These are phyloP conservation scores for Eubucco bourcierii DNA, from an alignment of 2,113 vertebrate genomes.

Conservation along the genomic window DNA sequence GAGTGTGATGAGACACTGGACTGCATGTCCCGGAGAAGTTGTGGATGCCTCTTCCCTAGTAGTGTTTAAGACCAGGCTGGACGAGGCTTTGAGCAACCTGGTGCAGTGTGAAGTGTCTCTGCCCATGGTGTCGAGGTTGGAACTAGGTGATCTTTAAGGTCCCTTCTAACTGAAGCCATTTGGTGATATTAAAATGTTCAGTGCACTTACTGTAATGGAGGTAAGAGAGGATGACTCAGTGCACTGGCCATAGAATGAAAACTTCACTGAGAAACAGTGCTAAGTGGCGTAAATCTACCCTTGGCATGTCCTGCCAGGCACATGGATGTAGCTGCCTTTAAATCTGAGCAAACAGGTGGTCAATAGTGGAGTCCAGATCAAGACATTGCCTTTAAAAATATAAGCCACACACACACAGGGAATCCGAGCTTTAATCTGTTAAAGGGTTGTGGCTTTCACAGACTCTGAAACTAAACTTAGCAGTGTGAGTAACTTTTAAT, in stretches of 20 bases:
- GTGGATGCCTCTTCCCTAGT: too few relatives aligned
- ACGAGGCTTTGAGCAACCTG: too few relatives aligned
- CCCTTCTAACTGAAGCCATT: too few relatives aligned
- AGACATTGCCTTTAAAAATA: neutral
- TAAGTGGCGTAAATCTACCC: neutral
- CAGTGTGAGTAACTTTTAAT: neutral
- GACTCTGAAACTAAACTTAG: neutral
- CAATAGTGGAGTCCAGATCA: neutral
- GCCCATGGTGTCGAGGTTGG: too few relatives aligned
- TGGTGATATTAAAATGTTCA: neutral
- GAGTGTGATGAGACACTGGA: too few relatives aligned
- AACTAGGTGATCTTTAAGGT: too few relatives aligned
- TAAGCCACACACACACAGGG: fast-evolving
- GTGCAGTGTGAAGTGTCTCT: too few relatives aligned
- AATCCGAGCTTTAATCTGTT: neutral
- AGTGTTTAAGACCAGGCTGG: too few relatives aligned
- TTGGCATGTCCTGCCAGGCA: neutral
- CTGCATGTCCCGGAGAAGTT: too few relatives aligned
- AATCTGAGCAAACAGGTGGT: neutral
- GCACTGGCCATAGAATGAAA: neutral
- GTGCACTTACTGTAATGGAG: neutral
- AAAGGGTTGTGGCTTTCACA: conserved; percentile 10
- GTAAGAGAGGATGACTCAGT: neutral
- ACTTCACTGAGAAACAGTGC: neutral
- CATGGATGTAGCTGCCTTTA: neutral